phyloP scores from a whole-genome alignment of 2,797 vertebrate species.

The Myotis planiceps region DNA sequence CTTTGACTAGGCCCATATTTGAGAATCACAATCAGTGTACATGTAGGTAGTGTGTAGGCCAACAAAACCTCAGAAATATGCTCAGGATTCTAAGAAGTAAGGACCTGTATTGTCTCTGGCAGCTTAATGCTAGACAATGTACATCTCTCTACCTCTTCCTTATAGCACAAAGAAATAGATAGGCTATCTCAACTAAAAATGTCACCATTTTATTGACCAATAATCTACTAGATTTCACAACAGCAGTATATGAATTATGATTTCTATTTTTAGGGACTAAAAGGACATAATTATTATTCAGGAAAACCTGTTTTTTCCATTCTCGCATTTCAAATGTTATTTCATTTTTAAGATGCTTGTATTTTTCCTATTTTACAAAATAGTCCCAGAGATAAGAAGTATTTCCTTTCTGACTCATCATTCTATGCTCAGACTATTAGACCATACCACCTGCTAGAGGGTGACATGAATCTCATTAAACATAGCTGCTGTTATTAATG shows the following conservation, averaged over 20 bases:
- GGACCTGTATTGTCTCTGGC: neutral
- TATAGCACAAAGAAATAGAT: slow-evolving; percentile 61
- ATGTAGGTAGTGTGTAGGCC: neutral
- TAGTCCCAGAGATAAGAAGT: slow-evolving; percentile 50
- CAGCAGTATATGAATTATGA: slow-evolving; percentile 57
- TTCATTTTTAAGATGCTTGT: slow-evolving; percentile 56
- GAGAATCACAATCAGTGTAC: neutral
- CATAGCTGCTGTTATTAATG: slow-evolving; percentile 79
- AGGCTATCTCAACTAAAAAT: slow-evolving; percentile 54
- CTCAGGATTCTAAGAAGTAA: neutral
- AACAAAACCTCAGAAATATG: neutral
- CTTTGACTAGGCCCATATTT: neutral
- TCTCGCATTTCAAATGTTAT: slow-evolving; percentile 55
- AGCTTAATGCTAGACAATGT: slow-evolving; percentile 10
- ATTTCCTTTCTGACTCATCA: slow-evolving; percentile 71
- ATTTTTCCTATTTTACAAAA: slow-evolving; percentile 43
- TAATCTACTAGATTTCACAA: slow-evolving; percentile 48
- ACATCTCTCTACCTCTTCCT: neutral
- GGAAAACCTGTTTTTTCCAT: neutral
- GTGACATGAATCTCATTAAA: slow-evolving; percentile 73
- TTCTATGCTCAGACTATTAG: slow-evolving; percentile 68
- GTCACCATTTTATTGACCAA: slow-evolving; percentile 69
- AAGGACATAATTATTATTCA: slow-evolving; percentile 52
- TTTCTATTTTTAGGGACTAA: slow-evolving; percentile 41
- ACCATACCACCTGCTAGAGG: slow-evolving; percentile 70